A percentile compares a stretch with the other conserved stretches of the same genome.
These are phyloP conservation scores for Meloe dianella DNA, from an alignment of 2,888 invertebrate species.

Conservation along the genomic window DNA sequence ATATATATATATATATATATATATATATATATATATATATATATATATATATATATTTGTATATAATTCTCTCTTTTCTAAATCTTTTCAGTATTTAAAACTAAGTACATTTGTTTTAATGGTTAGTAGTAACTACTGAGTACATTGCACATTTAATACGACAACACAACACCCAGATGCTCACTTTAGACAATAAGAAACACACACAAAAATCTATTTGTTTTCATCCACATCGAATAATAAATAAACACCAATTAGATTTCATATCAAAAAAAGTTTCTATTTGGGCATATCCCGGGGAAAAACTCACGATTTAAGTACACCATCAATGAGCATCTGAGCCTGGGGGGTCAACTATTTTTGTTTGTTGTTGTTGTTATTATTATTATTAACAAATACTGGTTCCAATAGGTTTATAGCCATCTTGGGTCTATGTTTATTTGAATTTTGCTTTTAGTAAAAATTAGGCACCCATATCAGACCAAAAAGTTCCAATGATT, in stretches of 20 bases:
- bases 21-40: constrained; percentile 6
- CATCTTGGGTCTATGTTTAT: constrained; percentile 10
- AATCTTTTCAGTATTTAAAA: constrained; percentile 21
- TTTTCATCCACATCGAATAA: constrained; percentile 3
- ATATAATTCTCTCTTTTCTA: neutral
- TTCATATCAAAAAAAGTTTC: too few relatives aligned
- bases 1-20: constrained; percentile 4
- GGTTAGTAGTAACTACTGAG: constrained; percentile 17
- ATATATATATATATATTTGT: neutral
- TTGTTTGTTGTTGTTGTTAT: constrained; percentile 21
- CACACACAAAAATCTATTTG: constrained; percentile 21
- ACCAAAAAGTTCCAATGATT: constrained; percentile 44
- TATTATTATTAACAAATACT: constrained; percentile 18
- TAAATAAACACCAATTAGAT: too few relatives aligned
- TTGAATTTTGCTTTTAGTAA: constrained; percentile 32
- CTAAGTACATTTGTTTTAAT: constrained; percentile 28
- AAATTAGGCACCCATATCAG: constrained; percentile 51
- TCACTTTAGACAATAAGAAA: constrained; percentile 15
- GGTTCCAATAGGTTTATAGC: constrained; percentile 8
- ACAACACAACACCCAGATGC: neutral
- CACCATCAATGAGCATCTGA: neutral
- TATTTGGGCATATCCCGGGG: too few relatives aligned
- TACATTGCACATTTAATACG: constrained; percentile 35
- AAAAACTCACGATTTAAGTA: neutral
- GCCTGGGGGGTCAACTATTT: constrained; percentile 9